Percentiles rank a stretch among this genome's conserved stretches.
Conservation (phyloP, 2,888 invertebrate species). For the Tetheella fluctuosa region DNA sequence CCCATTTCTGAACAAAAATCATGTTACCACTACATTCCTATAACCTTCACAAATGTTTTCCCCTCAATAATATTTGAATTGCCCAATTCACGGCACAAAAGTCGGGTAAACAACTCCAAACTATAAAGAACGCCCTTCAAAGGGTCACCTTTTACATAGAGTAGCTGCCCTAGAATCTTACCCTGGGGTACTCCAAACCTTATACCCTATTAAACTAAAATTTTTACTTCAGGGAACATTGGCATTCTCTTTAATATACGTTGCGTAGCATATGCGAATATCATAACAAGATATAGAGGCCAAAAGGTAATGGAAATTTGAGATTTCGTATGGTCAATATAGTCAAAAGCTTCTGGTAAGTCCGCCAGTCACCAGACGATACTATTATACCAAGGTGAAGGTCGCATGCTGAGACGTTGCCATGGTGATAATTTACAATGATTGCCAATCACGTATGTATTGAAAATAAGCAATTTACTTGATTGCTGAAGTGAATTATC, state of each 20-base stretch:
- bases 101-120: constrained; percentile 58
- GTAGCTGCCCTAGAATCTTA: constrained; percentile 51
- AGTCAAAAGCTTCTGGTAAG: constrained; percentile 42
- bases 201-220: constrained; percentile 19
- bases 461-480: constrained; percentile 29
- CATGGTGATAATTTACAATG: constrained; percentile 51
- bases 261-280: constrained; percentile 27
- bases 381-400: constrained; percentile 67
- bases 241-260: constrained; percentile 32
- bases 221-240: constrained; percentile 16
- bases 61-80: constrained; percentile 58
- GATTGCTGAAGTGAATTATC: constrained; percentile 2
- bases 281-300: background rate
- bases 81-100: constrained; percentile 51
- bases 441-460: constrained; percentile 57
- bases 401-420: constrained; percentile 55
- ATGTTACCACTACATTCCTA: constrained; percentile 29
- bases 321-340: constrained; percentile 17
- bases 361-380: constrained; percentile 47
- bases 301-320: constrained; percentile 31
- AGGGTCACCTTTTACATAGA: constrained; percentile 59
- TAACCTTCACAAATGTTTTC: constrained; percentile 21
- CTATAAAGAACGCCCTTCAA: constrained; percentile 66
- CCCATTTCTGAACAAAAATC: constrained; percentile 17
- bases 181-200: constrained; percentile 53